A percentile compares a stretch with the other conserved stretches of the same genome.
Evolutionary conservation across 1,140 invertebrate genomes (phyloP).

Genomic region (Eumaeus atala): DNA sequence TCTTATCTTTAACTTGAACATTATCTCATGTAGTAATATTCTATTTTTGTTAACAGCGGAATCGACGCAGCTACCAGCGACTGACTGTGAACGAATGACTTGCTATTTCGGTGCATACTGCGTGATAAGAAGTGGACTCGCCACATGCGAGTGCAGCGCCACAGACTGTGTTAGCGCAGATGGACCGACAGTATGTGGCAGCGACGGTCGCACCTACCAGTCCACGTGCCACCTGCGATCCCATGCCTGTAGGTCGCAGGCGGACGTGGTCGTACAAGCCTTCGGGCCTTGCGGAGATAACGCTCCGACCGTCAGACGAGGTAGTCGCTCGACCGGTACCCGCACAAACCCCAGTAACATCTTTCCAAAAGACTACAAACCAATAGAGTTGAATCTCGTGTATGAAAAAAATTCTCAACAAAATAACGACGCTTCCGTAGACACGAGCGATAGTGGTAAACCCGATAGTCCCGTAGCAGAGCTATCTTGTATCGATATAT

Average conservation of each 20-base stretch:
- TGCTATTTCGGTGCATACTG: constrained; percentile 90
- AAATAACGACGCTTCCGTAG: constrained; percentile 55
- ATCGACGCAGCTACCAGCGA: constrained; percentile 77
- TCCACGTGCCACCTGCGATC: constrained; percentile 82
- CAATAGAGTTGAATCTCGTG: constrained; percentile 30
- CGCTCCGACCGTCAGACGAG: constrained; percentile 55
- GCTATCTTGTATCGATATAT: constrained; percentile 50
- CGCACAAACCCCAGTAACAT: constrained; percentile 28
- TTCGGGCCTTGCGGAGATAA: constrained; percentile 79
- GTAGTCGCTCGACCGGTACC: constrained; percentile 51
- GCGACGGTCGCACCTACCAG: constrained; percentile 85
- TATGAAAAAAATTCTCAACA: constrained; percentile 37
- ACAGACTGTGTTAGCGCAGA: constrained; percentile 75
- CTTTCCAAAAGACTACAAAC: constrained; percentile 15
- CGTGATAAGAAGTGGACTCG: constrained; percentile 79
- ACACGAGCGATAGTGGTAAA: constrained; percentile 62
- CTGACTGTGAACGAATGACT: constrained; percentile 82
- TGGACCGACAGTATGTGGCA: constrained; percentile 80
- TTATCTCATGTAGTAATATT: too few relatives aligned
- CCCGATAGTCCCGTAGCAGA: constrained; percentile 60
- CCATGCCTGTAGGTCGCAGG: constrained; percentile 86
- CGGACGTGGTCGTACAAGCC: constrained; percentile 85
- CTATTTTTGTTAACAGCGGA: constrained; percentile 76
- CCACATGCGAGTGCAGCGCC: constrained; percentile 80
- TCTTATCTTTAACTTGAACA: too few relatives aligned